These are phyloP conservation scores for Brachionus koreanus DNA, from an alignment of 1,140 invertebrate species.

Conservation along the genomic window DNA sequence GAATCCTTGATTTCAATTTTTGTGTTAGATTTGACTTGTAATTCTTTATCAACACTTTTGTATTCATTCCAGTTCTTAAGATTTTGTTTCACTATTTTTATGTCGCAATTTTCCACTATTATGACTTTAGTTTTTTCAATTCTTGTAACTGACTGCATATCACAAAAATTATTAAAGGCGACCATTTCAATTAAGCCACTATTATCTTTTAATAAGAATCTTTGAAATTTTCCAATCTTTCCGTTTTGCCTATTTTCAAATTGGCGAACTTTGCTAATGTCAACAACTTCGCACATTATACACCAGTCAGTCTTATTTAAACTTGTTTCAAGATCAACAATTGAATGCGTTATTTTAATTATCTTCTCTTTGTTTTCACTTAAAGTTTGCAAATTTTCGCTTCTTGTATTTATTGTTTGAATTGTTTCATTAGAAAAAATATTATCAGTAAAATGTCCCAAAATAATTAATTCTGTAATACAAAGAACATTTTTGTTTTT, in stretches of 20 bases:
- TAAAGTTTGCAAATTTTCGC: neutral
- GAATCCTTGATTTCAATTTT: neutral
- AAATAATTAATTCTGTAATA: neutral
- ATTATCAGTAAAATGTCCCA: neutral
- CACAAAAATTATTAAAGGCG: neutral
- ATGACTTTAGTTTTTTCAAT: neutral
- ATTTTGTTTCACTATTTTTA: neutral
- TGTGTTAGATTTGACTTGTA: neutral
- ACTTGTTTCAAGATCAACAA: neutral
- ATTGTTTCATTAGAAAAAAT: neutral
- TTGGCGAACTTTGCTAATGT: neutral
- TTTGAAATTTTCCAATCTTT: neutral
- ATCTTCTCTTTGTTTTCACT: neutral
- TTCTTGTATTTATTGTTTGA: neutral
- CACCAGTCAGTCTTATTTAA: neutral
- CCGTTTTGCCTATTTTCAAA: neutral
- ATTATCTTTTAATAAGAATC: neutral
- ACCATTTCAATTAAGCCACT: neutral
- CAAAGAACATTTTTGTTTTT: neutral
- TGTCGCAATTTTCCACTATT: neutral
- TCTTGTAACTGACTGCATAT: neutral
- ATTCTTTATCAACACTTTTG: neutral
- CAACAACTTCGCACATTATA: neutral
- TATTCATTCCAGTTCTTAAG: neutral
- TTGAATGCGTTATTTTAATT: neutral